These are phyloP conservation scores for Rhopalosiphum padi DNA, from an alignment of 1,140 invertebrate genomes.

Conservation along the genomic window DNA sequence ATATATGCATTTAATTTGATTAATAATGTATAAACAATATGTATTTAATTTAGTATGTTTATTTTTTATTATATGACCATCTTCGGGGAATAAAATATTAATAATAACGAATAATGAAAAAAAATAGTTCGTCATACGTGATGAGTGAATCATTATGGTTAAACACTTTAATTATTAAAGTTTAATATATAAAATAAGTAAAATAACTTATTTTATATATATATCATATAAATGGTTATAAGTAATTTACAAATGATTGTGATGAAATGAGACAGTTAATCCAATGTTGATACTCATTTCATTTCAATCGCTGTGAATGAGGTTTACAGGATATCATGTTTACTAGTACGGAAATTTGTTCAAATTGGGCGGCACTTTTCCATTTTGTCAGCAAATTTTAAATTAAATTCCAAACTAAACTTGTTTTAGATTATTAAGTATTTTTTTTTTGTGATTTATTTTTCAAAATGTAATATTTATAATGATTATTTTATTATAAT, in stretches of 20 bases:
- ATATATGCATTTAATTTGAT: not conserved
- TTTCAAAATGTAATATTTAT: not conserved
- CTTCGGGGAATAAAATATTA: not conserved
- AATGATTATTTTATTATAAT: too few relatives aligned
- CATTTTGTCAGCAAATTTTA: not conserved
- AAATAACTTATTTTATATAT: not conserved
- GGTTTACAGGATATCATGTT: not conserved
- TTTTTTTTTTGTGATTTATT: not conserved
- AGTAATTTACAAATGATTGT: not conserved
- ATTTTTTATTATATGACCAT: not conserved
- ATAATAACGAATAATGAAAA: not conserved
- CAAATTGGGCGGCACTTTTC: not conserved
- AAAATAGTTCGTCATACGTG: not conserved
- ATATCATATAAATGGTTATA: not conserved
- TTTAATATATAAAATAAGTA: too few relatives aligned
- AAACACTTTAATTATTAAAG: not conserved
- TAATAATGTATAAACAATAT: not conserved
- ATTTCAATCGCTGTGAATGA: not conserved
- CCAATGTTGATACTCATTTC: not conserved
- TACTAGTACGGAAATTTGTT: not conserved
- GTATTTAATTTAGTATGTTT: not conserved
- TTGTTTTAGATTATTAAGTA: not conserved
- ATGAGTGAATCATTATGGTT: not conserved
- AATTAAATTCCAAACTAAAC: not conserved
- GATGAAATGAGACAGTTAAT: conserved; percentile 4